Conservation (phyloP, 2,888 invertebrate species). For the Megaustenia siamemsis region DNA sequence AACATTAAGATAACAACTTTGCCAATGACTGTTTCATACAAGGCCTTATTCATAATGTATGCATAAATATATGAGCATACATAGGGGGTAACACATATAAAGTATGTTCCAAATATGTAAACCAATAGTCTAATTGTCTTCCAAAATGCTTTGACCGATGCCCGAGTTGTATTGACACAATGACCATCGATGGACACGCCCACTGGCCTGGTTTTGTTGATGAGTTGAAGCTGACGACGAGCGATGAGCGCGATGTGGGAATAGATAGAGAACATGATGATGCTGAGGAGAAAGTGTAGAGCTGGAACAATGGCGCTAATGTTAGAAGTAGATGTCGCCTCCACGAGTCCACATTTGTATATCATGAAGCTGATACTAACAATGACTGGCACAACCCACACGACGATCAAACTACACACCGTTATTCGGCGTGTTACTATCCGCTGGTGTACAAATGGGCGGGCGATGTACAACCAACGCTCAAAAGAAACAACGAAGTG, state of each 20-base stretch:
- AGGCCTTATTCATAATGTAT: background rate
- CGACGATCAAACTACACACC: background rate
- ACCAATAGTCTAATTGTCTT: background rate
- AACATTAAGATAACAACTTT: background rate
- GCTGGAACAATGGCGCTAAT: too few relatives aligned
- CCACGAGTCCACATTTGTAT: background rate
- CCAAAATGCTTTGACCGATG: background rate
- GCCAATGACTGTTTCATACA: background rate
- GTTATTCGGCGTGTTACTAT: background rate
- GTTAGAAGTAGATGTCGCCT: too few relatives aligned
- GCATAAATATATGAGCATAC: background rate
- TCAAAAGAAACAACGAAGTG: background rate
- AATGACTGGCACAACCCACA: background rate
- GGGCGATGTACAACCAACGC: constrained; percentile 8
- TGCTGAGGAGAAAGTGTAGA: background rate
- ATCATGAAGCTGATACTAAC: background rate
- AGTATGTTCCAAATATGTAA: background rate
- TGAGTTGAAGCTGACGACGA: background rate
- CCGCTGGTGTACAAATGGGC: background rate
- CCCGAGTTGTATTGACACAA: background rate
- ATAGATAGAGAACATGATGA: background rate
- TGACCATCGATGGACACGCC: too few relatives aligned
- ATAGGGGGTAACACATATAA: background rate
- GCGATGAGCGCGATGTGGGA: background rate
- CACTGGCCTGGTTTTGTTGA: background rate